Percentiles rank a stretch among this genome's conserved stretches.
Conservation (phyloP, 2,113 vertebrate genomes). For the Oncorhynchus tshawytscha region DNA sequence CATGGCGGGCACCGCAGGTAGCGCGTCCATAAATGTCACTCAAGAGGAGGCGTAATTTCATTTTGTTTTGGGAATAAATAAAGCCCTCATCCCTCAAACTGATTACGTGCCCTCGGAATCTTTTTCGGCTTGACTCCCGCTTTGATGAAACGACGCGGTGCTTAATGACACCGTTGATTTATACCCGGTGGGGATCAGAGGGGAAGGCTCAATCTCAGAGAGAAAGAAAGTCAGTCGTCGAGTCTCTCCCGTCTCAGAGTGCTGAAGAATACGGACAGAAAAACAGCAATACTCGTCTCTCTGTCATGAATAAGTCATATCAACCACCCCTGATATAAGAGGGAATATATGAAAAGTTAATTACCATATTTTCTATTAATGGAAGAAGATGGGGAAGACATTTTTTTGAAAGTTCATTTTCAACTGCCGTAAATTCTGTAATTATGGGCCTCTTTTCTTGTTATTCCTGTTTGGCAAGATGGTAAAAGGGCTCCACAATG, state of each 20-base stretch:
- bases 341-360: conserved; percentile 62
- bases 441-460: conserved; percentile 68
- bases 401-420: conserved; percentile 61
- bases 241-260: conserved; percentile 34
- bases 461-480: conserved; percentile 63
- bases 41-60: conserved; percentile 64
- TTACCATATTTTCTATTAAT: conserved; percentile 77
- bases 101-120: conserved; percentile 62
- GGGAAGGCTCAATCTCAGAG: conserved; percentile 39
- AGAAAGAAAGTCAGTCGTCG: conserved; percentile 15
- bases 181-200: conserved; percentile 56
- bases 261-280: conserved; percentile 56
- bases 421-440: conserved; percentile 69
- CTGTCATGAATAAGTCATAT: conserved; percentile 72
- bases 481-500: conserved; percentile 57
- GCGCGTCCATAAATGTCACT: conserved; percentile 60
- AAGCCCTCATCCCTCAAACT: conserved; percentile 64
- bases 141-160: conserved; percentile 67
- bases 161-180: conserved; percentile 70
- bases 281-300: conserved; percentile 58
- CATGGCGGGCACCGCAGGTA: conserved; percentile 41
- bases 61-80: conserved; percentile 73
- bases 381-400: conserved; percentile 55
- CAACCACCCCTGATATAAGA: conserved; percentile 64
- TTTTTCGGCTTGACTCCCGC: conserved; percentile 63